Percentiles rank a stretch among this genome's conserved stretches.
phyloP scores from a whole-genome alignment of 2,888 invertebrate genomes.

The Caenorhabditis uteleia region DNA sequence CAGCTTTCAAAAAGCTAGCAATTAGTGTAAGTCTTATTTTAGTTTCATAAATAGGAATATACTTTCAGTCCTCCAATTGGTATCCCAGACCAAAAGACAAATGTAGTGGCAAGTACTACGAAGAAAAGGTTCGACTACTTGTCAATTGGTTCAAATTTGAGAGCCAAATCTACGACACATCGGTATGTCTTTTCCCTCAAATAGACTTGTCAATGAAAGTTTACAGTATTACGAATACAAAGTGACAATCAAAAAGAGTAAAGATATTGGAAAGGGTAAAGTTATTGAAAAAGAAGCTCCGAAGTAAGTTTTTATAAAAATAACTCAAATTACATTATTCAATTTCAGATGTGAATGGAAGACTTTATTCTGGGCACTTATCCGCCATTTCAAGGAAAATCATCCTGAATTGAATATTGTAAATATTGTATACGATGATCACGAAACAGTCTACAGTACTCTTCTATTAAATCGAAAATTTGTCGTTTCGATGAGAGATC shows the following conservation, averaged over 20 bases:
- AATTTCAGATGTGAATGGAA: not conserved
- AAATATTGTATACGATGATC: conserved; percentile 1
- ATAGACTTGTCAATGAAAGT: not conserved
- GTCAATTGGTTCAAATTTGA: conserved; percentile 28
- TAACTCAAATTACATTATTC: not conserved
- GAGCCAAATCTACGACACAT: conserved; percentile 6
- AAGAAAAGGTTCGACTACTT: conserved; percentile 17
- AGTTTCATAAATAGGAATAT: too few relatives aligned
- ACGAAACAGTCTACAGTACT: not conserved
- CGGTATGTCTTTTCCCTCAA: not conserved
- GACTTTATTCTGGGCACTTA: not conserved
- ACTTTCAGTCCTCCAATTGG: conserved; percentile 10
- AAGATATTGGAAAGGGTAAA: not conserved
- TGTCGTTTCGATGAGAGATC: too few relatives aligned
- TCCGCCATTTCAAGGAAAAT: not conserved
- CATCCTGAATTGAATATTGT: not conserved
- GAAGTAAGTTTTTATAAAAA: not conserved
- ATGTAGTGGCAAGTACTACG: conserved; percentile 12
- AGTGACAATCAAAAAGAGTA: not conserved
- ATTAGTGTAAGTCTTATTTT: too few relatives aligned
- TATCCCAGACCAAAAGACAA: conserved; percentile 8
- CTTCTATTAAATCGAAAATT: too few relatives aligned
- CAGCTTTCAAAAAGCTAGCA: too few relatives aligned
- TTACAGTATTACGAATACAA: not conserved
- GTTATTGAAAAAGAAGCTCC: not conserved